A percentile compares a stretch with the other conserved stretches of the same genome.
Conservation (phyloP, 2,797 vertebrate genomes). For the Pteronotus mesoamericanus region DNA sequence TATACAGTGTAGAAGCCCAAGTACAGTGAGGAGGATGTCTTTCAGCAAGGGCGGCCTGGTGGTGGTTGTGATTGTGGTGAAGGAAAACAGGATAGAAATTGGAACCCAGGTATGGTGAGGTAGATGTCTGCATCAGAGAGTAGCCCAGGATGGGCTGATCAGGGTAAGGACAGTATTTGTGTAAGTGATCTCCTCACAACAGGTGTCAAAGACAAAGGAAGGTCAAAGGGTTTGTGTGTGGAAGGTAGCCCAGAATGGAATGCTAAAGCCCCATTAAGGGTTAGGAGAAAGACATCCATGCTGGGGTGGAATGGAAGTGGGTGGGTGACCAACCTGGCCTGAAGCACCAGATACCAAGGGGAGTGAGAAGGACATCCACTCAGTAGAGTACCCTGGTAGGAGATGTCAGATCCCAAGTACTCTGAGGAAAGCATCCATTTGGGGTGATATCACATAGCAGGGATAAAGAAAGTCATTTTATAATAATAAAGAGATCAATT, state of each 20-base stretch:
- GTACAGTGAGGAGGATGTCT: background rate
- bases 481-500: background rate
- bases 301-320: background rate
- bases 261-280: background rate
- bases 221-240: background rate
- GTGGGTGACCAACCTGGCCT: background rate
- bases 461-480: background rate
- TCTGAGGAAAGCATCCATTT: background rate
- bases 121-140: background rate
- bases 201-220: background rate
- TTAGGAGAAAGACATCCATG: background rate
- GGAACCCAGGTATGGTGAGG: background rate
- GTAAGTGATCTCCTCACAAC: background rate
- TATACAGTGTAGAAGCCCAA: background rate
- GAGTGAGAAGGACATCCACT: background rate
- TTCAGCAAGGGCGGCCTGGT: background rate
- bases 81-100: background rate
- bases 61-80: background rate
- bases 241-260: background rate
- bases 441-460: rapidly evolving
- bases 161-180: background rate
- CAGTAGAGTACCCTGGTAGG: background rate
- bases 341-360: background rate
- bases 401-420: background rate
- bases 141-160: background rate